A percentile compares a stretch with the other conserved stretches of the same genome.
These are phyloP conservation scores for Cotesia glomerata DNA, from an alignment of 1,140 invertebrate genomes.

Conservation along the genomic window DNA sequence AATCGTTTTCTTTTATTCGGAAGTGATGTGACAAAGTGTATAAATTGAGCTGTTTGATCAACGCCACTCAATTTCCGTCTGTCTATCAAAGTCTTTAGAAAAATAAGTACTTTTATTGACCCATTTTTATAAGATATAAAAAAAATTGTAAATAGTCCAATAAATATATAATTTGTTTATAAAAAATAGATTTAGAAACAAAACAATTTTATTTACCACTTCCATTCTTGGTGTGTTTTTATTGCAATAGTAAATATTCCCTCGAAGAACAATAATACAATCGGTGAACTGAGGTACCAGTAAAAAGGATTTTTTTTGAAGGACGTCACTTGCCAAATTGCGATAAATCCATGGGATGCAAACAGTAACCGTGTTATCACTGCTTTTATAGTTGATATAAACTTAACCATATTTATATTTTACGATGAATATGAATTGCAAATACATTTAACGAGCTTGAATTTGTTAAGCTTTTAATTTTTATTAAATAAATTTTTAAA, in stretches of 20 bases:
- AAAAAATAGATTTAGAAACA: background rate
- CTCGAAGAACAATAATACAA: slow-evolving; percentile 77
- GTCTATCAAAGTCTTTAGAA: slow-evolving; percentile 37
- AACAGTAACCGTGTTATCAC: slow-evolving; percentile 82
- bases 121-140: background rate
- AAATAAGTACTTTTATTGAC: background rate
- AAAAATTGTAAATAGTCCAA: background rate
- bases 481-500: too few species aligned
- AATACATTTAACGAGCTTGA: too few species aligned
- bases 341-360: slow-evolving; percentile 77
- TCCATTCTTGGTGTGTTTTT: slow-evolving; percentile 86
- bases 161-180: background rate
- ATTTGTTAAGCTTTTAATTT: too few species aligned
- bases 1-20: background rate
- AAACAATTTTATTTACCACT: slow-evolving; percentile 72
- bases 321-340: slow-evolving; percentile 80
- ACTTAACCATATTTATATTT: slow-evolving; percentile 67
- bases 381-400: slow-evolving; percentile 80
- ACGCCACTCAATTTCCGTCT: slow-evolving; percentile 60
- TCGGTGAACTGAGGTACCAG: slow-evolving; percentile 79
- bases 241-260: slow-evolving; percentile 85
- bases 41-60: slow-evolving; percentile 5
- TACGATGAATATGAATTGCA: too few species aligned
- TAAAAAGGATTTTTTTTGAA: slow-evolving; percentile 76
- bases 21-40: background rate